These are phyloP conservation scores for Dendrocincla fuliginosa DNA, from an alignment of 2,797 vertebrate species.

Conservation along the genomic window DNA sequence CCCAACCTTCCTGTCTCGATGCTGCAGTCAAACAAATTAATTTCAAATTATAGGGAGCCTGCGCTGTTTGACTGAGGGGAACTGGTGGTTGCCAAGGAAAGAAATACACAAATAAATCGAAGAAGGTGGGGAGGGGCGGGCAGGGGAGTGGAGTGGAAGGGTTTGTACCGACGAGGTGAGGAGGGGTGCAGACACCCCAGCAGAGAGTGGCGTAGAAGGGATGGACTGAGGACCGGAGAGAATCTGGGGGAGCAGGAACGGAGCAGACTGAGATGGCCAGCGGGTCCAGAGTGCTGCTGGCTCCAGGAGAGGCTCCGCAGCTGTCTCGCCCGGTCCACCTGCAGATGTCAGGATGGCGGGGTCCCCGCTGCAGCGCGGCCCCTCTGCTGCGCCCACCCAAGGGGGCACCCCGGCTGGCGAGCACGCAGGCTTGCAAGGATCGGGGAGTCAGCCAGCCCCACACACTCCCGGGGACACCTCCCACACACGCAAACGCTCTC, in stretches of 20 bases:
- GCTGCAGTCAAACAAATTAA: conserved; percentile 74
- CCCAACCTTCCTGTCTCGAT: conserved; percentile 63
- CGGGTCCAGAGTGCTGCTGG: neutral
- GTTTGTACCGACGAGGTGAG: neutral
- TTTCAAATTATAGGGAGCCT: conserved; percentile 58
- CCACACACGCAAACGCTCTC: neutral
- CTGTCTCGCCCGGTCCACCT: neutral
- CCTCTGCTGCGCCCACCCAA: conserved; percentile 9
- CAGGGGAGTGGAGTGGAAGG: neutral
- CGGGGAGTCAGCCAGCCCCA: neutral
- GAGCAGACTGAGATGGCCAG: neutral
- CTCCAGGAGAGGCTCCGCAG: conserved; percentile 5
- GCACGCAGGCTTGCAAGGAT: neutral
- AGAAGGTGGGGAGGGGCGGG: conserved; percentile 24
- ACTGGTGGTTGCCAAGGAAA: conserved; percentile 65
- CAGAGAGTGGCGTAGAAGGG: neutral
- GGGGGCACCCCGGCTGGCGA: neutral
- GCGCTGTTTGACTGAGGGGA: conserved; percentile 55
- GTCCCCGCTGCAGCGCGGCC: conserved; percentile 67
- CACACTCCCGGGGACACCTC: neutral
- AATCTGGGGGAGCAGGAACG: neutral
- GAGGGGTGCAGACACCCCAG: neutral
- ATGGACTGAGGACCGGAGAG: neutral
- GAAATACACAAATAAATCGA: conserved; percentile 64
- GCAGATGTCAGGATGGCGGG: conserved; percentile 35